phyloP scores from a whole-genome alignment of 2,888 invertebrate genomes.

The Hypsopygia costalis region DNA sequence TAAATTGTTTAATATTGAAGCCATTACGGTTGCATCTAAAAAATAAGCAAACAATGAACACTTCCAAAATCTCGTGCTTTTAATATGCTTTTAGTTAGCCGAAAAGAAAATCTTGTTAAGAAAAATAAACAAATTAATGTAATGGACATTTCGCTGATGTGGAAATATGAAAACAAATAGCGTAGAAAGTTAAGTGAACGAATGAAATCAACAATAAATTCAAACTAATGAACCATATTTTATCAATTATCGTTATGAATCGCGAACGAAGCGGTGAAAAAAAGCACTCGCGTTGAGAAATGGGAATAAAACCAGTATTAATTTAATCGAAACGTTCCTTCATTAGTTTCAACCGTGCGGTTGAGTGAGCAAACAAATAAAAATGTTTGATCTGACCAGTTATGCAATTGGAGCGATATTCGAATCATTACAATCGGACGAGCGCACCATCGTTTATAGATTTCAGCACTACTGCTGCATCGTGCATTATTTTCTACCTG shows the following conservation, averaged over 20 bases:
- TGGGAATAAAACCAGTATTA: constrained; percentile 65
- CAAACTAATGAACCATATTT: constrained; percentile 53
- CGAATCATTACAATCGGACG: constrained; percentile 59
- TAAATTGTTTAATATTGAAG: no score
- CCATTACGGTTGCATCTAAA: no score
- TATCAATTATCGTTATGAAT: constrained; percentile 52
- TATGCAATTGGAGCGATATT: constrained; percentile 64
- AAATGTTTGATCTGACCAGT: constrained; percentile 72
- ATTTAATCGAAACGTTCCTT: constrained; percentile 75
- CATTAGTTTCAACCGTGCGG: constrained; percentile 73
- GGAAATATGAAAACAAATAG: constrained; percentile 19
- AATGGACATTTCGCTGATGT: constrained; percentile 13
- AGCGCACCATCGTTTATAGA: constrained; percentile 38
- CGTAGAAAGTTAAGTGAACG: constrained; percentile 20
- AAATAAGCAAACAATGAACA: no score
- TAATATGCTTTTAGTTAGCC: not conserved
- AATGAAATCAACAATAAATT: constrained; percentile 38
- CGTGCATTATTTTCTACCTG: constrained; percentile 23
- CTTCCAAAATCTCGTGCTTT: not conserved
- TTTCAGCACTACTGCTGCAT: constrained; percentile 27
- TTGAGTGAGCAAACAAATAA: constrained; percentile 73
- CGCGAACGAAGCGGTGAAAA: constrained; percentile 39
- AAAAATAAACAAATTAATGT: constrained; percentile 6
- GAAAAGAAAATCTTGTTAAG: not conserved
- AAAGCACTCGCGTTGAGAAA: constrained; percentile 46